Percentiles rank a stretch among this genome's conserved stretches.
These are phyloP conservation scores for Thalpophila matura DNA, from an alignment of 2,888 invertebrate species.

Conservation along the genomic window DNA sequence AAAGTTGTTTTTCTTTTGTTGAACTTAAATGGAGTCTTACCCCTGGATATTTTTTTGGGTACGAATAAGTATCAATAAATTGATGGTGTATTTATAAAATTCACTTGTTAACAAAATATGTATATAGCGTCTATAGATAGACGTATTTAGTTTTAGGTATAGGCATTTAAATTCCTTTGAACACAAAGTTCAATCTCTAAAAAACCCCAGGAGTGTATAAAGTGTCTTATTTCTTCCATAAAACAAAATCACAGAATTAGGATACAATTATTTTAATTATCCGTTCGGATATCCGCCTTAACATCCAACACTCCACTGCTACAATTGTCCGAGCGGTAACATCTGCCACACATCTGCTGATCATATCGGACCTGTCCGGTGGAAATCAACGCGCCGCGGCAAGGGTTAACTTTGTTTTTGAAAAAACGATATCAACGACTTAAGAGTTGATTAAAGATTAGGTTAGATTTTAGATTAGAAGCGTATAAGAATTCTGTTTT, in stretches of 20 bases:
- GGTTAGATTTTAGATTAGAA: conserved; percentile 28
- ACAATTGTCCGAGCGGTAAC: conserved; percentile 69
- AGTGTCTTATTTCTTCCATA: not conserved
- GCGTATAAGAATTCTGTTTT: conserved; percentile 15
- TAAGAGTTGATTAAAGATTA: conserved; percentile 50
- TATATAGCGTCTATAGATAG: no score
- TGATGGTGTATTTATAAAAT: no score
- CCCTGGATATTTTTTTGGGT: not conserved
- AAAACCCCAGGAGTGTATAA: not conserved
- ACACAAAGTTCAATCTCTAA: not conserved
- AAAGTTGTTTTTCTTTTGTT: conserved; percentile 31
- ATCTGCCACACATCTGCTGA: conserved; percentile 88
- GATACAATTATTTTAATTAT: conserved; percentile 42
- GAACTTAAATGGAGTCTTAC: not conserved
- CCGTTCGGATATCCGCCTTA: conserved; percentile 45
- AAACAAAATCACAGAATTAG: conserved; percentile 3
- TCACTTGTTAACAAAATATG: not conserved
- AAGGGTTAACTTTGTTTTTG: conserved; percentile 74
- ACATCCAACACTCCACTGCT: conserved; percentile 33
- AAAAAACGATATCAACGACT: conserved; percentile 58
- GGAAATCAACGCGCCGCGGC: conserved; percentile 74
- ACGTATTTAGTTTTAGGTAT: no score
- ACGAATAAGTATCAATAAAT: not conserved
- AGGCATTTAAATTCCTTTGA: not conserved
- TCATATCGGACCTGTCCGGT: conserved; percentile 85